These are phyloP conservation scores for Mimas tiliae DNA, from an alignment of 2,888 invertebrate genomes.

Conservation along the genomic window DNA sequence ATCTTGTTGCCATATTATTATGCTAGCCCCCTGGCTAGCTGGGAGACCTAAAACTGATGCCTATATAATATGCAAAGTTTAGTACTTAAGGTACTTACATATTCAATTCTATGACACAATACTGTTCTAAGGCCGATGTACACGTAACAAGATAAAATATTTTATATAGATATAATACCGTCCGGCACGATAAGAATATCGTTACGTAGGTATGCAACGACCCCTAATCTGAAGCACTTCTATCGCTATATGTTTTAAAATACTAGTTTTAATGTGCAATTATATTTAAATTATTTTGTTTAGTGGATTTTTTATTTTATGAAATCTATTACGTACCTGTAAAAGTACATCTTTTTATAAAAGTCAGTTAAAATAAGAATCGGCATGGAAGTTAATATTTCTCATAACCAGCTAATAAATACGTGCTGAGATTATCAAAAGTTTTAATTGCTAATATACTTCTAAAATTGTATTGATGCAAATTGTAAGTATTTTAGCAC, in stretches of 20 bases:
- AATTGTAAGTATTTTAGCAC: constrained; percentile 20
- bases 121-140: not conserved
- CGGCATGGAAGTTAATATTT: not conserved
- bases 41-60: no score
- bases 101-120: not conserved
- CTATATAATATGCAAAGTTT: no score
- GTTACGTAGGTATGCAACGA: not conserved
- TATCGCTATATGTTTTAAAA: no score
- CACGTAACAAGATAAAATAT: not conserved
- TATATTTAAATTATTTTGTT: no score
- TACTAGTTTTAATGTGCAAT: no score
- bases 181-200: no score
- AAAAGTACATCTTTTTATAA: no score
- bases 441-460: constrained; percentile 3
- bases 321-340: not conserved
- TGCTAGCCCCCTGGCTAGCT: no score
- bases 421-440: not conserved
- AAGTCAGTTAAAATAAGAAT: not conserved
- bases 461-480: not conserved
- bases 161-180: no score
- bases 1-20: no score
- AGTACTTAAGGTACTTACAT: not conserved
- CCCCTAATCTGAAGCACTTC: no score
- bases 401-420: not conserved
- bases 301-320: no score